These are phyloP conservation scores for Galagoides demidoff DNA, from an alignment of 2,797 vertebrate species.

Conservation along the genomic window DNA sequence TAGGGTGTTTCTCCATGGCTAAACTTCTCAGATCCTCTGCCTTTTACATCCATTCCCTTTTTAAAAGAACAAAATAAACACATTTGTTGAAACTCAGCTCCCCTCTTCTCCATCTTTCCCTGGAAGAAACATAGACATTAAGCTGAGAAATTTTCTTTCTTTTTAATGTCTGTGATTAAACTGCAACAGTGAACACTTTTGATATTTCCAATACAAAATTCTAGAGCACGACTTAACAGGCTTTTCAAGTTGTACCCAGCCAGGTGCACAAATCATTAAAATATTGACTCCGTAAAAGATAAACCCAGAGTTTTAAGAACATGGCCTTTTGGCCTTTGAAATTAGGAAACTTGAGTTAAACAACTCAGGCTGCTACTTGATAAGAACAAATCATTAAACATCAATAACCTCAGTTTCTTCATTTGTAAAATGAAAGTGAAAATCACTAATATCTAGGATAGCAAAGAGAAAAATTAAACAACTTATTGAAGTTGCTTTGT, in stretches of 20 bases:
- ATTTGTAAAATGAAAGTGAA: neutral
- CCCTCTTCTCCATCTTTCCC: neutral
- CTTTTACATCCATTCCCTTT: neutral
- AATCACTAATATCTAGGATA: neutral
- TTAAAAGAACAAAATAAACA: neutral
- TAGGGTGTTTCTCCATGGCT: neutral
- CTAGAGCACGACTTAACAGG: neutral
- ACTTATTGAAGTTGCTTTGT: neutral
- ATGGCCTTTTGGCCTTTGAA: neutral
- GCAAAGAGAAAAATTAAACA: neutral
- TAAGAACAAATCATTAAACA: neutral
- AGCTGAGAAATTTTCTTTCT: neutral
- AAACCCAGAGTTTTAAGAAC: neutral
- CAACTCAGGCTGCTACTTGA: neutral
- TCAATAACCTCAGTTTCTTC: neutral
- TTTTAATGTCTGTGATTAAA: neutral
- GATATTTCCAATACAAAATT: neutral
- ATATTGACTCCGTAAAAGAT: neutral
- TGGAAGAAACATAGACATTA: neutral
- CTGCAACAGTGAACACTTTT: neutral
- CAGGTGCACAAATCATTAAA: neutral
- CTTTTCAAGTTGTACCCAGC: neutral
- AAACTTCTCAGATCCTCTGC: neutral
- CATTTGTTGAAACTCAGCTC: neutral
- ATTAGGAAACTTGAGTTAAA: neutral